Percentiles rank a stretch among this genome's conserved stretches.
These are phyloP conservation scores for Steinernema carpocapsae DNA, from an alignment of 2,888 invertebrate species.

Conservation along the genomic window DNA sequence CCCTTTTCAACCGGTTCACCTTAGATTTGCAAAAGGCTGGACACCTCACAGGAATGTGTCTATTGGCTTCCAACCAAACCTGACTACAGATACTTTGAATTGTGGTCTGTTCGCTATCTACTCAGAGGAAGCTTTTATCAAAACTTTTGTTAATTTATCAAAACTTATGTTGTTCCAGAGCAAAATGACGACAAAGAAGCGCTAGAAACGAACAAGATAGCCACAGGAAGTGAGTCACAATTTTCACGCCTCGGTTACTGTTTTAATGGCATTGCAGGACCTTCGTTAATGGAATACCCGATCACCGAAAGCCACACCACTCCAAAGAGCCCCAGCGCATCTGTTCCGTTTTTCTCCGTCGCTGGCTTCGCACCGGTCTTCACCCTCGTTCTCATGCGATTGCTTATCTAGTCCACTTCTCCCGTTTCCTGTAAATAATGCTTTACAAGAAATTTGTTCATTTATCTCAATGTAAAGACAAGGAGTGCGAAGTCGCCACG, in stretches of 20 bases:
- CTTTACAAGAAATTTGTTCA: background rate
- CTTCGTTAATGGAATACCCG: slow-evolving; percentile 18
- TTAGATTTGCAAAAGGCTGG: too few species aligned
- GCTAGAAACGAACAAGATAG: background rate
- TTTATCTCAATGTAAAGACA: background rate
- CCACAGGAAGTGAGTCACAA: slow-evolving; percentile 31
- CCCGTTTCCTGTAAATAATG: slow-evolving; percentile 11
- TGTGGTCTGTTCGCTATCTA: background rate
- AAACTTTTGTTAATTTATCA: too few species aligned
- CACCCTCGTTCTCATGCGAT: background rate
- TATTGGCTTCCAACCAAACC: too few species aligned
- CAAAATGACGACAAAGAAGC: slow-evolving; percentile 6
- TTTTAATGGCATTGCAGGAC: background rate
- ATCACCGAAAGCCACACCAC: slow-evolving; percentile 26
- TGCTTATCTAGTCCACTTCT: slow-evolving; percentile 5
- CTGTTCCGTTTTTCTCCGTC: background rate
- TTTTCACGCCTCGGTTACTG: background rate
- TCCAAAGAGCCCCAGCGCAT: slow-evolving; percentile 11
- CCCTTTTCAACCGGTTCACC: too few species aligned
- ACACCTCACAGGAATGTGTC: too few species aligned
- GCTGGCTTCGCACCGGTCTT: background rate
- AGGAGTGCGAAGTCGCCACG: background rate
- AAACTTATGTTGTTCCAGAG: slow-evolving; percentile 20
- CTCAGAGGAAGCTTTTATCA: background rate
- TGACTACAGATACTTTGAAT: too few species aligned